Percentiles rank a stretch among this genome's conserved stretches.
phyloP scores from a whole-genome alignment of 2,113 vertebrate genomes.

The sheep (Ovis aries) region DNA sequence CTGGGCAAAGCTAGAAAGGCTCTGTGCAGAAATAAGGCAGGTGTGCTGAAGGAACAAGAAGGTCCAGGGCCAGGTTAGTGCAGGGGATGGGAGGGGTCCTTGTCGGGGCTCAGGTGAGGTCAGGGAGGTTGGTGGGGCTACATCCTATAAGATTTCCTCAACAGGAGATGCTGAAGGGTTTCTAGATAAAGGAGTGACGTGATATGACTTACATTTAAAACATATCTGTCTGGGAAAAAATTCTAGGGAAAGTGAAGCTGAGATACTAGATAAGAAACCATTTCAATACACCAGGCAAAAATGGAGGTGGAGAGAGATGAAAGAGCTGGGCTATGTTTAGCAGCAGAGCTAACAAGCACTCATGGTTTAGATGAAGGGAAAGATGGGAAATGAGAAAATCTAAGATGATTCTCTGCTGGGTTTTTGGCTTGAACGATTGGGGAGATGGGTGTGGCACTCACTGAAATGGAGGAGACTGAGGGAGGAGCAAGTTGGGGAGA shows the following conservation, averaged over 20 bases:
- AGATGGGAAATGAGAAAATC: neutral
- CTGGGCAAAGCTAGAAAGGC: neutral
- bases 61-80: accelerated
- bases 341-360: neutral
- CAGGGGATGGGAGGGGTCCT: neutral
- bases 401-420: no score
- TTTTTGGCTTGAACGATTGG: neutral
- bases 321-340: neutral
- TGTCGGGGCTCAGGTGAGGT: neutral
- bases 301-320: neutral
- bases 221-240: neutral
- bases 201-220: neutral
- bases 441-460: neutral
- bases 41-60: neutral
- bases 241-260: neutral
- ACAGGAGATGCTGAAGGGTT: neutral
- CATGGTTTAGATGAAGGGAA: neutral
- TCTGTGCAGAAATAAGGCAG: neutral
- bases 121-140: accelerated
- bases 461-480: neutral
- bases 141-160: neutral
- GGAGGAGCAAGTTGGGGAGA: neutral
- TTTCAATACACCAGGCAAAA: neutral
- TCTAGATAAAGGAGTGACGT: neutral
- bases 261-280: neutral